Evolutionary conservation across 2,888 invertebrate species (phyloP), one percentile per base, ranked within the genome.

Genomic region (Apamea epomidion): DNA sequence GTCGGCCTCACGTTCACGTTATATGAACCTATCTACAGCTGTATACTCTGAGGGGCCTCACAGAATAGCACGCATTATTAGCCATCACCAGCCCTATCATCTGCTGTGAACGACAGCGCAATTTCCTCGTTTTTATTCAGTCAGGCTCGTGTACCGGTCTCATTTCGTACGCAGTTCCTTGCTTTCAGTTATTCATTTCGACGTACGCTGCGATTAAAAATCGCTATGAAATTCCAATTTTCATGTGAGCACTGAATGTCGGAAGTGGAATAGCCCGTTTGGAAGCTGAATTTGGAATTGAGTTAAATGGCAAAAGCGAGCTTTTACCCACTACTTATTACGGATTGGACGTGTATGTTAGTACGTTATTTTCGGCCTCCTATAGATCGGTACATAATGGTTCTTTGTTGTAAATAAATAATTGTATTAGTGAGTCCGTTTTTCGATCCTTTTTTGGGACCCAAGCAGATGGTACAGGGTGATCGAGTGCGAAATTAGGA

Each of bases 61-160:
- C 76, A 64, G 80, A 80, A 76, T 78, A 76, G 71, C 73, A 70
- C 76, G 68, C 71, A 82, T 83, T 89, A 89, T 88, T 84, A 82
- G 68, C 82, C 82, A 84, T 86, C 88, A 85, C 82, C 78, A 71
- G 88, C 68, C 80, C 81, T 74, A 81, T 80, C 81, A 73, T 80
- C 75, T 81, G 84, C 79, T 58, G 78, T 86, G 80, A 80, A 79
- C 81, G 89, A 90, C 90, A 89, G 76, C 76, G 86, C 82, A 90
- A 89, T 89, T 89, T 90, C 89, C 90, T 80, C 65, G 81, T 76
- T 82, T 87, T 87, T 87, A 90, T 83, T 80, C 82, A 74, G 81
- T 77, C 83, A 68, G 81, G 29, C 70, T 71, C 75, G 65, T 73
- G 60, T 71, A 72, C 69, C 78, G 72, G 73, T 81, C 80, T 75